These are phyloP conservation scores for Acinonyx jubatus DNA, from an alignment of 2,113 vertebrate species.

Conservation along the genomic window DNA sequence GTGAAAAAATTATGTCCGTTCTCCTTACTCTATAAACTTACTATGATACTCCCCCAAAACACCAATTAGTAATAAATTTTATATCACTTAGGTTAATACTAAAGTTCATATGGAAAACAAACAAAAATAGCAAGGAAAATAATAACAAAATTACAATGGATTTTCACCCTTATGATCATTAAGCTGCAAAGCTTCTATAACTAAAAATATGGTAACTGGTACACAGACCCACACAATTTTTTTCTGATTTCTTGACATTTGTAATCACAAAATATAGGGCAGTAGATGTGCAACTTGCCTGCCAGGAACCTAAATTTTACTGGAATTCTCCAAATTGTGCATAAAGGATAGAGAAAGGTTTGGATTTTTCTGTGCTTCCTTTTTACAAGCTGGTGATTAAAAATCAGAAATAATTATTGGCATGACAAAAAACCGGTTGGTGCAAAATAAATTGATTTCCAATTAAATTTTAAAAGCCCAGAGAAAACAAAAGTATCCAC, in stretches of 20 bases:
- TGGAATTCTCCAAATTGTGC: not conserved
- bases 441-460: not conserved
- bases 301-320: not conserved
- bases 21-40: not conserved
- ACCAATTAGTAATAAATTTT: not conserved
- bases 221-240: not conserved
- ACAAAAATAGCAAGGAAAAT: not conserved
- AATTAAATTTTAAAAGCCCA: not conserved
- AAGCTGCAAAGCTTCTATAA: not conserved
- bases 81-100: not conserved
- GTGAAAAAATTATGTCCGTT: not conserved
- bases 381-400: not conserved
- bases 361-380: not conserved
- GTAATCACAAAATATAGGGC: not conserved
- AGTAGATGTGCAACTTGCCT: not conserved
- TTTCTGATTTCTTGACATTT: slow-evolving; percentile 36
- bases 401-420: not conserved
- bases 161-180: not conserved
- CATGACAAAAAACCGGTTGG: not conserved
- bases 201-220: not conserved
- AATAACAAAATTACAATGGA: not conserved
- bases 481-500: not conserved
- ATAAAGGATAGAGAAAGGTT: not conserved
- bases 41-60: not conserved
- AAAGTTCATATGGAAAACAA: not conserved